Evolutionary conservation across 2,888 invertebrate genomes (phyloP).

Genomic region (Ennomos fuscantarius): DNA sequence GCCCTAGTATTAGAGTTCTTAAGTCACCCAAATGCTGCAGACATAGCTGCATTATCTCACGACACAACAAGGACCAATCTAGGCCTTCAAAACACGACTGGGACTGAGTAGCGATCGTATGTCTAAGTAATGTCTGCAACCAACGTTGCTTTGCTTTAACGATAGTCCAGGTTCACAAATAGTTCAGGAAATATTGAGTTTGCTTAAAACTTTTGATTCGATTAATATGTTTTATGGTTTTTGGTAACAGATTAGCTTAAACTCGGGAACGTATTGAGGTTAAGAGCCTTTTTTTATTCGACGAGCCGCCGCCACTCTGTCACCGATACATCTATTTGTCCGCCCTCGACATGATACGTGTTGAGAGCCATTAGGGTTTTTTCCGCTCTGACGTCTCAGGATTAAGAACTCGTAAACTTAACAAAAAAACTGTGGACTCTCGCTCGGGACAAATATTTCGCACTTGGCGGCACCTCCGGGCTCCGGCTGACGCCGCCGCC

Average conservation of each 20-base stretch:
- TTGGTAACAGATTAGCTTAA: not conserved
- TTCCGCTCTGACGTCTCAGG: slow-evolving; percentile 46
- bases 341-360: slow-evolving; percentile 49
- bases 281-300: slow-evolving; percentile 28
- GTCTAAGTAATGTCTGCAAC: too few species aligned
- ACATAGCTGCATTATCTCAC: too few species aligned
- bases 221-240: not conserved
- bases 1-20: too few species aligned
- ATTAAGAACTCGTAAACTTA: slow-evolving; percentile 50
- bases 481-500: slow-evolving; percentile 27
- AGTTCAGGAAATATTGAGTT: too few species aligned
- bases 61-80: too few species aligned
- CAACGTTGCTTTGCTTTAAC: too few species aligned
- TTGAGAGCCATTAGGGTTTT: slow-evolving; percentile 52
- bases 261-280: slow-evolving; percentile 13
- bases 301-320: slow-evolving; percentile 5
- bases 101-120: too few species aligned
- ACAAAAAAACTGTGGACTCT: slow-evolving; percentile 48
- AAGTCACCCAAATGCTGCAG: too few species aligned
- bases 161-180: too few species aligned
- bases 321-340: slow-evolving; percentile 34
- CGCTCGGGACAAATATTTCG: slow-evolving; percentile 52
- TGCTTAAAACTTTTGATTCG: too few species aligned
- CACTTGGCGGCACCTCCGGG: slow-evolving; percentile 46
- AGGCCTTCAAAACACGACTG: too few species aligned